Evolutionary conservation across 2,113 vertebrate genomes (phyloP).

Genomic region (Hepsetus odoe): DNA sequence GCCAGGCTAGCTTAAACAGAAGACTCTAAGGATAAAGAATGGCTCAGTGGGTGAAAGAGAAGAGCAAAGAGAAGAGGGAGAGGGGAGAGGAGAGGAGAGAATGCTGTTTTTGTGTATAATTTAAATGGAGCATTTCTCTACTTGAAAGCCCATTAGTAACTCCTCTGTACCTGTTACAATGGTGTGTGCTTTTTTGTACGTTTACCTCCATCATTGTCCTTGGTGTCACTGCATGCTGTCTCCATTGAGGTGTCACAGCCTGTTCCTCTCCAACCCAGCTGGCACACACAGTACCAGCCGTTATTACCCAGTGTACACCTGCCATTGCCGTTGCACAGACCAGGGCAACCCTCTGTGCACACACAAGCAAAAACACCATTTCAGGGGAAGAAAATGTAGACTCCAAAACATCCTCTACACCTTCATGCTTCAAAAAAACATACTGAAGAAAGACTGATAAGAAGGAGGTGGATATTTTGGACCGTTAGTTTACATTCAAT

Average conservation of each 20-base stretch:
- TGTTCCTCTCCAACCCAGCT: slow-evolving; percentile 95
- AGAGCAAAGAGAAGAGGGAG: no score
- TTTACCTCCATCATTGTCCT: slow-evolving; percentile 98
- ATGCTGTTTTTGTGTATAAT: background rate
- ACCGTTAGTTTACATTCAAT: background rate
- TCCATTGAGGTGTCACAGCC: slow-evolving; percentile 99
- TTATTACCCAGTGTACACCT: slow-evolving; percentile 95
- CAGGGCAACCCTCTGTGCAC: slow-evolving; percentile 94
- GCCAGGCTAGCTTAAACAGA: background rate
- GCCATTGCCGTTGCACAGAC: slow-evolving; percentile 95
- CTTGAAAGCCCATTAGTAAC: background rate
- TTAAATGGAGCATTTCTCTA: background rate
- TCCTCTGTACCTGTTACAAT: background rate
- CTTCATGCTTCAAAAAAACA: background rate
- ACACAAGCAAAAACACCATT: slow-evolving; percentile 58
- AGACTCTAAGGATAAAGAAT: no score
- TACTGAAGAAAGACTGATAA: slow-evolving; percentile 1
- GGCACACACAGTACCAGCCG: slow-evolving; percentile 97
- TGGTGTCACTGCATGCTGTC: slow-evolving; percentile 91
- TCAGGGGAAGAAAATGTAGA: background rate
- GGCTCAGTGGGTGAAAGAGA: no score
- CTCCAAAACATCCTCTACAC: slow-evolving; percentile 7
- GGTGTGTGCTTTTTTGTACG: background rate
- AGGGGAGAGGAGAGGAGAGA: no score
- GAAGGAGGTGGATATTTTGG: background rate